phyloP scores from a whole-genome alignment of 2,888 invertebrate species.

The Sussaba pulchella region DNA sequence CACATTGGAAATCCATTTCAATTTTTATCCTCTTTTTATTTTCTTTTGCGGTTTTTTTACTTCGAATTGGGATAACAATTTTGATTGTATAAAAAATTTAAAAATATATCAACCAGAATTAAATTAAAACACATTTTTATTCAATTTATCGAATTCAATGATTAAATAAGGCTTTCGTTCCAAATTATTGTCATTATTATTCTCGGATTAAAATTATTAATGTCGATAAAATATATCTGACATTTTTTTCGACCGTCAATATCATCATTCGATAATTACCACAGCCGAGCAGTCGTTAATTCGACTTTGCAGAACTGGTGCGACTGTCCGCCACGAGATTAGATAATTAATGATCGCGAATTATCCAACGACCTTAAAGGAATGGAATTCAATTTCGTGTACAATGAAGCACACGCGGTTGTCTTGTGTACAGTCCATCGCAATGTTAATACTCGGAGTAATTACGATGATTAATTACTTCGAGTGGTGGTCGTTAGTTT shows the following conservation, averaged over 20 bases:
- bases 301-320: conserved; percentile 15
- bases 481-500: conserved; percentile 65
- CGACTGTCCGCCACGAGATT: not conserved
- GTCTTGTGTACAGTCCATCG: conserved; percentile 56
- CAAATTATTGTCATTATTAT: not conserved
- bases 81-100: too few relatives aligned
- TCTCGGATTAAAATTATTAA: too few relatives aligned
- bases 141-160: not conserved
- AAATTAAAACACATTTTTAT: not conserved
- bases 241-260: not conserved
- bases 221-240: not conserved
- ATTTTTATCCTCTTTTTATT: not conserved
- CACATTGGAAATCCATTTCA: not conserved
- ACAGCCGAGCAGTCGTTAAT: conserved; percentile 4
- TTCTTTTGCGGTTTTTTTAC: not conserved
- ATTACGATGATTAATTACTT: conserved; percentile 70
- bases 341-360: conserved; percentile 32
- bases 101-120: too few relatives aligned
- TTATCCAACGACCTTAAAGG: conserved; percentile 33
- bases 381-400: conserved; percentile 64
- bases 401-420: conserved; percentile 45
- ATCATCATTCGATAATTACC: not conserved
- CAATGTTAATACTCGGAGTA: conserved; percentile 69
- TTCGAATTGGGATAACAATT: too few relatives aligned
- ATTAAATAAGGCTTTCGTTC: not conserved